Evolutionary conservation across 2,888 invertebrate species (phyloP).

Genomic region (Heteropelma amictum): DNA sequence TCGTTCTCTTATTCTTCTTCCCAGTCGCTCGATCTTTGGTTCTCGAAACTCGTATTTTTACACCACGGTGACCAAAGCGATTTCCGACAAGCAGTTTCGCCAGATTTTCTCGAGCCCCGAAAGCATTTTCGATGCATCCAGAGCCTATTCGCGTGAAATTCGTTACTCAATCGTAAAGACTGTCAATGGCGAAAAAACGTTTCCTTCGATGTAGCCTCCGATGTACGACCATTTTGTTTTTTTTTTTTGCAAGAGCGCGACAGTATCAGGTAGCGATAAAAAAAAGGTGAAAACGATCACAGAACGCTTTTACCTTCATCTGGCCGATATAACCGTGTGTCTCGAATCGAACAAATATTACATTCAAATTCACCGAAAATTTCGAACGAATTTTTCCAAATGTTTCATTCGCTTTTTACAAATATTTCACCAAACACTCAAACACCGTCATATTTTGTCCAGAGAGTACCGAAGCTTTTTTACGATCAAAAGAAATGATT

Average conservation of each 20-base stretch:
- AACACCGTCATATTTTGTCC: no score
- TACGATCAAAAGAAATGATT: no score
- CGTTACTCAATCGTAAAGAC: neutral
- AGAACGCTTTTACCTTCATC: neutral
- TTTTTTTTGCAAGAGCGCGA: neutral
- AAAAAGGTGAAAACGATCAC: neutral
- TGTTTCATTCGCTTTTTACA: no score
- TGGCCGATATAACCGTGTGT: conserved; percentile 1
- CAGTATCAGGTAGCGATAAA: neutral
- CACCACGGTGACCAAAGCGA: neutral
- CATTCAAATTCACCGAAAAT: neutral
- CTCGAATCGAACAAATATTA: neutral
- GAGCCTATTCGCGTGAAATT: neutral
- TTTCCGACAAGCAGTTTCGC: conserved; percentile 13
- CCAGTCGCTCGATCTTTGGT: conserved; percentile 26
- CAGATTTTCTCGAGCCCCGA: conserved; percentile 6
- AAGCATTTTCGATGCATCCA: neutral
- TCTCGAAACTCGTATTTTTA: neutral
- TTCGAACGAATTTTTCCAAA: neutral
- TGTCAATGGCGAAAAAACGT: neutral
- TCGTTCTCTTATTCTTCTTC: conserved; percentile 48
- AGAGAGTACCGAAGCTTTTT: no score
- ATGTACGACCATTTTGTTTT: neutral
- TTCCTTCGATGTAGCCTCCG: neutral
- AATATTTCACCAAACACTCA: no score